These are phyloP conservation scores for Tolmerus cingulatus DNA, from an alignment of 2,888 invertebrate species.

Conservation along the genomic window DNA sequence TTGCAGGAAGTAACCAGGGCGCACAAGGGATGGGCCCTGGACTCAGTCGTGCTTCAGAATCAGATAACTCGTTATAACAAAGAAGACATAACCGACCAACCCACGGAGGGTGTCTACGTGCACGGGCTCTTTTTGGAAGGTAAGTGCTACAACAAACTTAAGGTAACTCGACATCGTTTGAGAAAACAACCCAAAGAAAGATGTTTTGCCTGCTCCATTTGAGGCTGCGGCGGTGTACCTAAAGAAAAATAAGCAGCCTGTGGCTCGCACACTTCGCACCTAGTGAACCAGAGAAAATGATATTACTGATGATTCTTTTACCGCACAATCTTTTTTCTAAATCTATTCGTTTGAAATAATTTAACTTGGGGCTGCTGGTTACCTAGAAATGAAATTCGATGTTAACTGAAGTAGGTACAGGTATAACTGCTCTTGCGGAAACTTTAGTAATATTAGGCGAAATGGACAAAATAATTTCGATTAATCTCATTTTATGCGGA, in stretches of 20 bases:
- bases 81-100: conserved; percentile 89
- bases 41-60: conserved; percentile 94
- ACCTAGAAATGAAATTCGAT: not conserved
- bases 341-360: conserved; percentile 20
- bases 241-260: not conserved
- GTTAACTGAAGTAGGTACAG: not conserved
- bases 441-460: not conserved
- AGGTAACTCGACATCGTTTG: not conserved
- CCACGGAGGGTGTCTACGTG: conserved; percentile 90
- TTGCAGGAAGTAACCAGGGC: conserved; percentile 91
- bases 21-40: conserved; percentile 96
- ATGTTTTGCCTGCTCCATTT: not conserved
- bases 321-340: not conserved
- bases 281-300: conserved; percentile 1
- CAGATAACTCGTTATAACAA: conserved; percentile 86
- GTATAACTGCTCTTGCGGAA: not conserved
- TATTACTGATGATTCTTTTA: conserved; percentile 2
- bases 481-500: not conserved
- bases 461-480: not conserved
- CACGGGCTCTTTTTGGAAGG: conserved; percentile 93
- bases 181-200: not conserved
- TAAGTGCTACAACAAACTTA: conserved; percentile 51
- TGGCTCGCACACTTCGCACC: not conserved
- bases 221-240: not conserved
- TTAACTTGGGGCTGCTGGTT: not conserved